A percentile compares a stretch with the other conserved stretches of the same genome.
Conservation (phyloP, 2,888 invertebrate species). For the Drosophila phalerata region DNA sequence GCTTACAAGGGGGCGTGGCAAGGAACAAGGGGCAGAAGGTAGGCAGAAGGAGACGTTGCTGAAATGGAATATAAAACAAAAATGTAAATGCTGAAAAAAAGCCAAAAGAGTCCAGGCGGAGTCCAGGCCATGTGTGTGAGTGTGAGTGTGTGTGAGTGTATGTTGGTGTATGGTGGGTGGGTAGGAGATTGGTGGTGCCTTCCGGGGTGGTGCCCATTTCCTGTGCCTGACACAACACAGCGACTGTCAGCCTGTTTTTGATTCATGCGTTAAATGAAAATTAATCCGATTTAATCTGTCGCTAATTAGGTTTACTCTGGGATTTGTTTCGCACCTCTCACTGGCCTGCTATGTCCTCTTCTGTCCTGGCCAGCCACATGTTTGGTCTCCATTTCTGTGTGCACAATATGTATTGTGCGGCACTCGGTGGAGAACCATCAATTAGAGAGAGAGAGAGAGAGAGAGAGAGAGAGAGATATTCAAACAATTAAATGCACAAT, state of each 20-base stretch:
- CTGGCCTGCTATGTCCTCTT: background rate
- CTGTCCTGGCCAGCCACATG: slow-evolving; percentile 29
- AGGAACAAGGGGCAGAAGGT: background rate
- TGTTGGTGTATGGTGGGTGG: background rate
- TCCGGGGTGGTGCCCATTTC: slow-evolving; percentile 21
- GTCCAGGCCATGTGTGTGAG: slow-evolving; percentile 21
- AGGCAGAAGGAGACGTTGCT: background rate
- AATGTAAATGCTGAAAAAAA: slow-evolving; percentile 34
- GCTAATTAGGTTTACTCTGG: slow-evolving; percentile 82
- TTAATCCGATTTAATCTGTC: slow-evolving; percentile 82
- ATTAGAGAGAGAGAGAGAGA: slow-evolving; percentile 40
- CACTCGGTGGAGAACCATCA: slow-evolving; percentile 35
- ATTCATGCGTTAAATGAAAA: slow-evolving; percentile 82
- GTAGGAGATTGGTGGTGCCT: background rate
- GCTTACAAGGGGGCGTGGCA: slow-evolving; percentile 2
- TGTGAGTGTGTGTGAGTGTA: slow-evolving; percentile 3
- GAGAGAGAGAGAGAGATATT: slow-evolving; percentile 2
- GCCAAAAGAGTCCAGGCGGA: slow-evolving; percentile 22
- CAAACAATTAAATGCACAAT: slow-evolving; percentile 40
- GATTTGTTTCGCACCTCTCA: slow-evolving; percentile 78
- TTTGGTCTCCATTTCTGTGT: slow-evolving; percentile 42
- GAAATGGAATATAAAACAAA: slow-evolving; percentile 31
- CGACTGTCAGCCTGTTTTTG: slow-evolving; percentile 71
- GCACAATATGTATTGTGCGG: slow-evolving; percentile 28
- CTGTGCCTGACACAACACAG: slow-evolving; percentile 57